A percentile compares a stretch with the other conserved stretches of the same genome.
Conservation (phyloP, 1,140 invertebrate species). For the Contarinia nasturtii region DNA sequence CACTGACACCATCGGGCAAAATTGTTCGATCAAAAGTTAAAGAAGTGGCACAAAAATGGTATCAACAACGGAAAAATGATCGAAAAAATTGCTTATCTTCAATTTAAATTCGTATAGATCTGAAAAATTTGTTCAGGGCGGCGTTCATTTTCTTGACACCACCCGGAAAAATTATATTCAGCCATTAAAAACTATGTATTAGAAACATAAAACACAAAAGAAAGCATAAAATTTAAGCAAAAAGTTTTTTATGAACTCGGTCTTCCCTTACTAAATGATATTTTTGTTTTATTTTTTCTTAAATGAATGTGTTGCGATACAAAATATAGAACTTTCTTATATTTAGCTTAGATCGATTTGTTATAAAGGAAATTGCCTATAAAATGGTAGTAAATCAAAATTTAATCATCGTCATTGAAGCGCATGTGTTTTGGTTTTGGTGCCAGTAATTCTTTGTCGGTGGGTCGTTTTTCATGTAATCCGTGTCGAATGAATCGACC, state of each 20-base stretch:
- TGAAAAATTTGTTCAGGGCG: neutral
- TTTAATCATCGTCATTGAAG: neutral
- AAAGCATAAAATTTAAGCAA: neutral
- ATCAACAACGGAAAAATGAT: neutral
- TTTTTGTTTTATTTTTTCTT: neutral
- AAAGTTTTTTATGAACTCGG: neutral
- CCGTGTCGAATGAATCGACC: constrained; percentile 37
- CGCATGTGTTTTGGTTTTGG: neutral
- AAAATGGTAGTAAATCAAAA: neutral
- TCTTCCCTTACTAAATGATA: neutral
- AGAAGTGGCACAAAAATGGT: neutral
- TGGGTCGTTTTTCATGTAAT: constrained; percentile 23
- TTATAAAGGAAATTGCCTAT: neutral
- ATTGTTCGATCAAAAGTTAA: constrained; percentile 1
- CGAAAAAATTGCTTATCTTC: neutral
- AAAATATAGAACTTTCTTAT: neutral
- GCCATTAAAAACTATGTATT: no score
- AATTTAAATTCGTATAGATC: neutral
- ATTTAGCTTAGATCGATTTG: neutral
- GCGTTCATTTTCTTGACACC: neutral
- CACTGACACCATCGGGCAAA: constrained; percentile 4
- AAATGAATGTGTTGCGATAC: neutral
- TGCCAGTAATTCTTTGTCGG: constrained; percentile 4
- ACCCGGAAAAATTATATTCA: neutral
- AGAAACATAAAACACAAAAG: neutral